phyloP scores from a whole-genome alignment of 1,140 invertebrate species.

The roundworm (Caenorhabditis elegans) region WBcel235 BX284605.5:9589001-9589500 shows the following conservation, averaged over 20 bases:
- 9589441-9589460: conserved; percentile 56
- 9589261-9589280: neutral
- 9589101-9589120: neutral
- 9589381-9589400: neutral
- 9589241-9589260: neutral
- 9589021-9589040: neutral
- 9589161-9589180: conserved; percentile 43
- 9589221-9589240: conserved; percentile 3
- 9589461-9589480: conserved; percentile 58
- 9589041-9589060: neutral
- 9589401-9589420: conserved; percentile 38
- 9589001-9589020: neutral
- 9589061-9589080: neutral
- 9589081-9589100: neutral
- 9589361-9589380: neutral
- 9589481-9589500: conserved; percentile 63
- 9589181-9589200: conserved; percentile 42
- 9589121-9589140: neutral
- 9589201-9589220: conserved; percentile 37
- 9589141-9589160: neutral
- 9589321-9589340: too few relatives aligned
- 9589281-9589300: neutral
- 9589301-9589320: neutral
- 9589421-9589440: conserved; percentile 53
- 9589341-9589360: too few relatives aligned